phyloP scores from a whole-genome alignment of 2,888 invertebrate genomes.

The Actias luna region DNA sequence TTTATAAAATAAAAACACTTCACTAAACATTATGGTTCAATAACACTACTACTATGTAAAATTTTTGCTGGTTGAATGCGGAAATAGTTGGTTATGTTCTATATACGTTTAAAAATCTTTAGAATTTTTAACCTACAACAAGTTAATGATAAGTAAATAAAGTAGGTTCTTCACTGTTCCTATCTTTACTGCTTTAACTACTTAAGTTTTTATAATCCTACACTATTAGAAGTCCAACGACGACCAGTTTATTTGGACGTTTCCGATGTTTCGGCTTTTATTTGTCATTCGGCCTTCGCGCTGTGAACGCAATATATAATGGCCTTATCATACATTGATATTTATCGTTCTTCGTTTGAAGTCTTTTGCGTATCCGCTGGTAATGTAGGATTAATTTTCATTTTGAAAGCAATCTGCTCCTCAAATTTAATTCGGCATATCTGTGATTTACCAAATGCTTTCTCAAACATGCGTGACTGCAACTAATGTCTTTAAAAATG shows the following conservation, averaged over 20 bases:
- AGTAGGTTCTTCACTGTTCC: constrained; percentile 25
- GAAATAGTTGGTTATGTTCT: not conserved
- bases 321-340: not conserved
- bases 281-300: not conserved
- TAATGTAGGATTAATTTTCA: too few species aligned
- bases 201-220: constrained; percentile 37
- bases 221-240: constrained; percentile 28
- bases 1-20: too few species aligned
- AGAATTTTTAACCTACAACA: constrained; percentile 22
- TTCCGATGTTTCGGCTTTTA: not conserved
- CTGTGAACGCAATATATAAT: not conserved
- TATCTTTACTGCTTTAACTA: constrained; percentile 34
- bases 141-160: constrained; percentile 35
- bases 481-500: too few species aligned
- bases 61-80: too few species aligned
- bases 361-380: too few species aligned
- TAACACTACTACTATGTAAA: too few species aligned
- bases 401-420: not conserved
- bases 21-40: too few species aligned
- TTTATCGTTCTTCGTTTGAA: not conserved
- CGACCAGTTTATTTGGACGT: constrained; percentile 19
- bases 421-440: too few species aligned
- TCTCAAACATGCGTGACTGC: too few species aligned
- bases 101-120: constrained; percentile 20
- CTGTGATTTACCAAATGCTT: too few species aligned